Percentiles rank a stretch among this genome's conserved stretches.
phyloP scores from a whole-genome alignment of 2,113 vertebrate genomes.

The Corythornis cristatus region DNA sequence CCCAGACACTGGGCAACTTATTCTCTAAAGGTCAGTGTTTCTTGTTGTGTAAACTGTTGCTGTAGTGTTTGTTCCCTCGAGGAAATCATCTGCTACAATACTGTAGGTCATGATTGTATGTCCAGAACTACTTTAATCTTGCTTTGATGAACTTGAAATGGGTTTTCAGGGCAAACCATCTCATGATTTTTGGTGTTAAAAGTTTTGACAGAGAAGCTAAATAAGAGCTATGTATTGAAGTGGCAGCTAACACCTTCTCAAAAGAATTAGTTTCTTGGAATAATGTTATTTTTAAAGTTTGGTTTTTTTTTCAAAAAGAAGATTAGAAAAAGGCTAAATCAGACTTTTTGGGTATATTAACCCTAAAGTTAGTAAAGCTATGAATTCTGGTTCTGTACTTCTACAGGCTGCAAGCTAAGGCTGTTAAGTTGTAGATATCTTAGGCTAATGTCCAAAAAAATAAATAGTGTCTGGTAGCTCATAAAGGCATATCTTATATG shows the following conservation, averaged over 20 bases:
- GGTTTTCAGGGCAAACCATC: fast-evolving
- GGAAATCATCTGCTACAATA: background rate
- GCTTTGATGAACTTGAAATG: background rate
- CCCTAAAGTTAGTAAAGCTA: background rate
- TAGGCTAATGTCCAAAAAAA: background rate
- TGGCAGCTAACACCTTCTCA: fast-evolving
- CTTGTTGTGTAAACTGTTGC: background rate
- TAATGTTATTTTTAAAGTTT: background rate
- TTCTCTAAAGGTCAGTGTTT: background rate
- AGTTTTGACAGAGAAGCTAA: fast-evolving
- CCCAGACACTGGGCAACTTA: background rate
- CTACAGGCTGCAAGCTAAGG: fast-evolving
- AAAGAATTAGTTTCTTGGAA: background rate
- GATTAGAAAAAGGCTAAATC: background rate
- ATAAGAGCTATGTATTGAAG: background rate
- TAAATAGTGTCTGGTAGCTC: too few relatives aligned
- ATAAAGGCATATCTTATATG: too few relatives aligned
- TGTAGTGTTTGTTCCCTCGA: background rate
- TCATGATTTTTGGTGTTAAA: fast-evolving
- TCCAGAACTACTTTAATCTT: background rate
- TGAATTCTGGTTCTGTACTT: background rate
- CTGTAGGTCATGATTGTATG: background rate
- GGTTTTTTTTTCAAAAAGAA: too few relatives aligned
- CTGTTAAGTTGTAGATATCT: background rate
- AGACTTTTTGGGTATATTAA: background rate